phyloP scores from a whole-genome alignment of 2,113 vertebrate species.

The Theristicus caerulescens region DNA sequence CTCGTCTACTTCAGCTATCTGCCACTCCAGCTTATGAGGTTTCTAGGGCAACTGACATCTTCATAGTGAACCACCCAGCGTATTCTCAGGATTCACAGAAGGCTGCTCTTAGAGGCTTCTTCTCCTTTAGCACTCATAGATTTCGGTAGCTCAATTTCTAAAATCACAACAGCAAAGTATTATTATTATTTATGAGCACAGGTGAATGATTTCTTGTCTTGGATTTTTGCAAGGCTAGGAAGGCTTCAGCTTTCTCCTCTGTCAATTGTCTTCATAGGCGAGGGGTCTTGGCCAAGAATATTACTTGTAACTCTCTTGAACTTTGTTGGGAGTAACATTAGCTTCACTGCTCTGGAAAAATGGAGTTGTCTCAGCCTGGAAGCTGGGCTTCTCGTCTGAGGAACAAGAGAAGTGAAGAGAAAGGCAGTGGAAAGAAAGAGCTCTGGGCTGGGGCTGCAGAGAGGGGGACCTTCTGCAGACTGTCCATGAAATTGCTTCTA shows the following conservation, averaged over 20 bases:
- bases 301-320: not conserved
- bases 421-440: not conserved
- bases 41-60: slow-evolving; percentile 52
- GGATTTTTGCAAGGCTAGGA: not conserved
- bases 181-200: not conserved
- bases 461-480: not conserved
- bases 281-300: not conserved
- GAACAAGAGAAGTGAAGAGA: not conserved
- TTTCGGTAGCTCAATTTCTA: not conserved
- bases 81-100: not conserved
- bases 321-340: not conserved
- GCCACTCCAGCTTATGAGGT: slow-evolving; percentile 1
- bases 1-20: slow-evolving; percentile 21
- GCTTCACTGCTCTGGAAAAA: not conserved
- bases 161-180: not conserved
- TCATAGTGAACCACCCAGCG: not conserved
- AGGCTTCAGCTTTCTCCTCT: not conserved
- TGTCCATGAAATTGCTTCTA: not conserved
- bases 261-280: not conserved
- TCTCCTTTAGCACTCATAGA: not conserved
- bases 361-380: not conserved
- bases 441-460: not conserved
- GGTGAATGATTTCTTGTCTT: not conserved
- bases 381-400: not conserved
- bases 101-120: not conserved